These are phyloP conservation scores for Dromiciops gliroides DNA, from an alignment of 2,113 vertebrate species.

Conservation along the genomic window DNA sequence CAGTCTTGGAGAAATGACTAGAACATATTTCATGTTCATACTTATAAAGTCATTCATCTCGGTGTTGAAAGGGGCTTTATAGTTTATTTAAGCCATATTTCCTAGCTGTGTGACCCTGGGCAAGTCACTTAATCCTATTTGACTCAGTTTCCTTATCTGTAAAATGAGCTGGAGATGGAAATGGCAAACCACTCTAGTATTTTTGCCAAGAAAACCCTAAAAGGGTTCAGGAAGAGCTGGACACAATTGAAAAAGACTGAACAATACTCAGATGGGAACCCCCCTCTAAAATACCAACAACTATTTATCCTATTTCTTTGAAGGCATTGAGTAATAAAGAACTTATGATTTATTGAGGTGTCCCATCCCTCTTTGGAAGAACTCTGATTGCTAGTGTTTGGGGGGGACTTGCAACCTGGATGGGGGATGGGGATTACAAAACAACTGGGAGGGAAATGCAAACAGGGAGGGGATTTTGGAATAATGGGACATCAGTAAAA, in stretches of 20 bases:
- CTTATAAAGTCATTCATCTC: background rate
- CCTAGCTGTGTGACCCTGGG: background rate
- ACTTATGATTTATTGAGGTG: background rate
- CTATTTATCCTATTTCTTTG: background rate
- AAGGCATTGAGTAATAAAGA: background rate
- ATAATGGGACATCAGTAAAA: too few species aligned
- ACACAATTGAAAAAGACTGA: too few species aligned
- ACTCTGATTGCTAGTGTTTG: background rate
- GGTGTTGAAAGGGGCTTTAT: background rate
- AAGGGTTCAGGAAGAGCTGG: too few species aligned
- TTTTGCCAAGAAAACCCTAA: too few species aligned
- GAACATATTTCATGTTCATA: too few species aligned
- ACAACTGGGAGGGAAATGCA: too few species aligned
- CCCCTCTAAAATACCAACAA: background rate
- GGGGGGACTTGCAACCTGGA: too few species aligned
- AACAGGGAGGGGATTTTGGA: too few species aligned
- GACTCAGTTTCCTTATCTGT: too few species aligned
- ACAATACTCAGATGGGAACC: background rate
- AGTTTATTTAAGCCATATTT: background rate
- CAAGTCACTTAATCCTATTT: background rate
- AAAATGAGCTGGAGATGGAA: too few species aligned
- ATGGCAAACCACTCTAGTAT: too few species aligned
- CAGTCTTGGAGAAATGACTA: background rate
- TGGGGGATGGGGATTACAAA: too few species aligned
- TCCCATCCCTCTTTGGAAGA: background rate